Base-by-base conservation (phyloP, 2,113 vertebrate species). In the Ardeotis arabs region DNA sequence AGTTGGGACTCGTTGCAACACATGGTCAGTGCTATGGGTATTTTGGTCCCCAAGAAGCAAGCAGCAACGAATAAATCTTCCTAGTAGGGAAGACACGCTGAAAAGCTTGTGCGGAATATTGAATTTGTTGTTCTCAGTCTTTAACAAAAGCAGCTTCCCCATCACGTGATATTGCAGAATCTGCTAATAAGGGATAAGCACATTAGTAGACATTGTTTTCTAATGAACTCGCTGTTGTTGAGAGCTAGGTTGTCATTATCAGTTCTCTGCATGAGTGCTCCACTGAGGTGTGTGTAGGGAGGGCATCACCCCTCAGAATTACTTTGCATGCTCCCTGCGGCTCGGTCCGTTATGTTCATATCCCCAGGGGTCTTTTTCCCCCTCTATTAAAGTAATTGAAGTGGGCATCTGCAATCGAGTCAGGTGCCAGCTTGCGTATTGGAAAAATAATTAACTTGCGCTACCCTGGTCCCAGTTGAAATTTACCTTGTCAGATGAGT, bases 171-270 rank as follows among this genome's bases (percentile, higher is more conserved):
- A 27, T 35, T 68, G 39, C 60, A 90, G 88, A 90, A 70, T 88
- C 73, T 95, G 88, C 67, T 94, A 93, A 93, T 92, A 90, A 78
- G 89, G 96, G 76, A 69, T 90, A 94, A 95, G 77, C 76, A 78
- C 68, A n/a, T 90, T 72, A 78, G 19, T 22, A 44, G 68, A 23
- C 16, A 8, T 70, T 86, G 63, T 91, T 92, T 90, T 25, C 66
- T 60, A 82, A 81, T 69, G 76, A 81, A 86, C 75, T 68, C 81
- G 64, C 52, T 60, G 84, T 41, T 84, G 60, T 75, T 80, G 55
- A 70, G 59, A 90, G 75, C 27, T 58, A 29, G n/a, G 29, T 68
- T 96, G 96, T 96, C 94, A 78, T 88, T 92, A 84, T 37, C 66
- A 87, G 83, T 82, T 95, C 92, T 94, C 60, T 70, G 86, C 94